Evolutionary conservation across 1,140 invertebrate genomes (phyloP), one percentile per base, ranked within the genome.

Genomic region (Heliconius melpomene): DNA sequence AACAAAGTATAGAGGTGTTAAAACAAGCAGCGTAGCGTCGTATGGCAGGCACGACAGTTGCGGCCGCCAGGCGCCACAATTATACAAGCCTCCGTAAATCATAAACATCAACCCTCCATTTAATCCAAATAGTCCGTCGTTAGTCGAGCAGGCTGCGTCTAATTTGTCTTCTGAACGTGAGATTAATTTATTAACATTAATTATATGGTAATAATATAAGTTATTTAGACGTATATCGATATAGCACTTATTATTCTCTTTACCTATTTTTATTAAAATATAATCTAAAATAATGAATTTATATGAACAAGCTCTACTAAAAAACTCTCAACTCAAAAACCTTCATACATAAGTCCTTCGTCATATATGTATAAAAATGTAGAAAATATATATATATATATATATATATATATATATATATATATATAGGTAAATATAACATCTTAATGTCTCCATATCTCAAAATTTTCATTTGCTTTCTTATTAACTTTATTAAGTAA

Each of bases 61-160:
- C 91, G 91, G 86, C 91, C 85, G 84, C 77, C 88, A 81, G 93
- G 91, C 93, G 93, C 91, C 93, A 88, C 89, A 92, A 93, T 93
- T 93, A 94, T 86, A 89, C 87, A 88, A 84, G 83, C 89, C 90
- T 88, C 90, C 91, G 93, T 94, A 93, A 93, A 94, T 94, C 93
- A 94, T 94, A 94, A 94, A 93, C 93, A 94, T 92, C 91, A 93
- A 91, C 90, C 92, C 91, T 83, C 93, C 92, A 93, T 94, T 94
- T 93, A 93, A 93, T 91, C 90, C 91, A 90, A 94, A 94, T 93
- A 93, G 92, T 94, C 91, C 88, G 90, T 93, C 93, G 91, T 94
- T 94, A 94, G 91, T 89, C 87, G 90, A 91, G 90, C 93, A 93
- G 90, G 88, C 89, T 91, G 93, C 86, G 91, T 93, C 91, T 94